Evolutionary conservation across 2,113 vertebrate species (phyloP).

Genomic region (Cygnus atratus): DNA sequence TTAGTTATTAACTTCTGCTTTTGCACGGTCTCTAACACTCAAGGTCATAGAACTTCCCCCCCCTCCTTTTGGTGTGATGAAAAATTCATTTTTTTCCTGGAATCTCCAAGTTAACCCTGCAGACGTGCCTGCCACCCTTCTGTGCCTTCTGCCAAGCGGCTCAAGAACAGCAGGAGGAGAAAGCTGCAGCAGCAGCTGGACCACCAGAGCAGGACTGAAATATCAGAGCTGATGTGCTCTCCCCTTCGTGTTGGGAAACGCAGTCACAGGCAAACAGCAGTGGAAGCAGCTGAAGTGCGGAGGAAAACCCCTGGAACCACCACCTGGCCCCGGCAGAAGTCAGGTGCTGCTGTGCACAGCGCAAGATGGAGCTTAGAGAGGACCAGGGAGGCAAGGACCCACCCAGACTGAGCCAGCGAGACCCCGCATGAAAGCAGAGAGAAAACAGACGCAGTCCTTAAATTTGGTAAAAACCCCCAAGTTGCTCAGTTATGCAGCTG

Average conservation of each 20-base stretch:
- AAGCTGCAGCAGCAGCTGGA: background rate
- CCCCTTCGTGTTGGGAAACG: background rate
- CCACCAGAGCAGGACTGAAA: background rate
- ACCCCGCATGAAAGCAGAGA: background rate
- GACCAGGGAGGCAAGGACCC: background rate
- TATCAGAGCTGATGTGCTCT: rapidly evolving
- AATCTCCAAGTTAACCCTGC: background rate
- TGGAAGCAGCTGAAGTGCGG: background rate
- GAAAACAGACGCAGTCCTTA: background rate
- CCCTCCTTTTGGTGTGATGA: background rate
- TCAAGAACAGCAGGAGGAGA: background rate
- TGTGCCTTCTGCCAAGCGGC: background rate
- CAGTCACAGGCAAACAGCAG: background rate
- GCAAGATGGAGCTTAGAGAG: background rate
- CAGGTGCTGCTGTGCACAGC: rapidly evolving
- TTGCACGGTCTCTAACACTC: background rate
- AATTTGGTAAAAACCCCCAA: background rate
- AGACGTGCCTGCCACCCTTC: background rate
- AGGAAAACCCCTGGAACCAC: rapidly evolving
- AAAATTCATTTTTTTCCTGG: background rate
- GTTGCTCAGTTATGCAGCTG: background rate
- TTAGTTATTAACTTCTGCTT: background rate
- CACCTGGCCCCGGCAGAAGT: background rate
- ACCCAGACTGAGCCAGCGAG: rapidly evolving
- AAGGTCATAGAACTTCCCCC: background rate